phyloP scores from a whole-genome alignment of 2,113 vertebrate species.

The Gulo gulo region DNA sequence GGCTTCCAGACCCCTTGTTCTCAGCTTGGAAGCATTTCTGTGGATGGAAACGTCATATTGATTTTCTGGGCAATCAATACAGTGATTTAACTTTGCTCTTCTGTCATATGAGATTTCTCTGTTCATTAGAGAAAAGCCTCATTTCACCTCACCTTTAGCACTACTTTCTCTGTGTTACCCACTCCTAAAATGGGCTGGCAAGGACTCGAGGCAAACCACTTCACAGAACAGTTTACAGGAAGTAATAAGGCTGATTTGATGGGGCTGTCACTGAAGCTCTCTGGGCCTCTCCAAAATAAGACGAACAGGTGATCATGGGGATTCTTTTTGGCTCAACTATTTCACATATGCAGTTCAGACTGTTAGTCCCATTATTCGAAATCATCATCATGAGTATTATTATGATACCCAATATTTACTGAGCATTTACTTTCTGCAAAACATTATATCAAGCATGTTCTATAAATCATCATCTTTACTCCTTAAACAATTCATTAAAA shows the following conservation, averaged over 20 bases:
- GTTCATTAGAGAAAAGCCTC: constrained; percentile 20
- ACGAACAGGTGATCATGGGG: not conserved
- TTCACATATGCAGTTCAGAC: not conserved
- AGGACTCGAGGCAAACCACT: not conserved
- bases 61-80: constrained; percentile 63
- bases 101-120: constrained; percentile 13
- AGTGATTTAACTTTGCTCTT: constrained; percentile 70
- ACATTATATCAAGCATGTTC: not conserved
- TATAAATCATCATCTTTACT: not conserved
- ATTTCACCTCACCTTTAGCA: constrained; percentile 1
- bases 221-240: not conserved
- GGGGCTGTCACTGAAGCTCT: not conserved
- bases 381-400: not conserved
- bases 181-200: not conserved
- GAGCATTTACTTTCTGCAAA: not conserved
- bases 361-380: not conserved
- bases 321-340: not conserved
- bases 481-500: not conserved
- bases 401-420: not conserved
- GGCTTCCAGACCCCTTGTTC: constrained; percentile 47
- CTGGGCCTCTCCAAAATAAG: not conserved
- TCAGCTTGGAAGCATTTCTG: constrained; percentile 61
- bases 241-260: not conserved
- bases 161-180: constrained; percentile 45
- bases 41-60: constrained; percentile 67